Base-by-base conservation (phyloP, 2,797 vertebrate genomes). In the Pseudocheirus occidentalis region DNA sequence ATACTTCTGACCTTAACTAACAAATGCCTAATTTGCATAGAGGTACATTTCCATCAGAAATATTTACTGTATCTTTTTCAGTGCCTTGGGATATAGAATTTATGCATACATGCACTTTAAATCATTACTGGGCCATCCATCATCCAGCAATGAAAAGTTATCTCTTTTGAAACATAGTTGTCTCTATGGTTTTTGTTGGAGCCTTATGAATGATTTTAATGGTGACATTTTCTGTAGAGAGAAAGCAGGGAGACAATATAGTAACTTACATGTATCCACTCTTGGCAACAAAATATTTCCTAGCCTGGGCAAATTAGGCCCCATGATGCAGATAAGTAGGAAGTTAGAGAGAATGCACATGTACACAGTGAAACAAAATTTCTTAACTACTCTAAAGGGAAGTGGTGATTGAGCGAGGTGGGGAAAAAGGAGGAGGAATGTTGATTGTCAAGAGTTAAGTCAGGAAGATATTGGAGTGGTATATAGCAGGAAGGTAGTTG, bases 51-150 rank as follows among this genome's bases (percentile, higher is more conserved):
- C 90, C 0, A 1, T 66, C 90, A 95, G 90, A 97, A 95, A 96
- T 96, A 93, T 95, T 97, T 97, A 95, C 87, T 87, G 21, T 87
- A 87, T 87, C 6, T 56, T 56, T 92, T 90, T 95, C 95, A 34
- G 21, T 46, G 28, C 91, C 93, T 94, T 97, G 91, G 16, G 90
- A 95, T 91, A 73, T 54, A 91, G 81, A 21, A n/a, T 54, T 40
- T 95, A 91, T n/a, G 55, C 95, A 90, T 55, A 54, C 34, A 87
- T 90, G 53, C 96, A 91, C 94, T 9, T 56, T n/a, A 91, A 98
- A 96, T 95, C 94, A 95, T 89, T 97, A 94, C 92, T 96, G 55
- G 7, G 87, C 87, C 31, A 95, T 59, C 92, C 57, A 7, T 96
- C n/a, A 73, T 92, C 90, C 90, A 91, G 50, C 59, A 90, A n/a